Evolutionary conservation across 2,797 vertebrate genomes (phyloP), one percentile per base, ranked within the genome.

Genomic region (Chiloscyllium punctatum): DNA sequence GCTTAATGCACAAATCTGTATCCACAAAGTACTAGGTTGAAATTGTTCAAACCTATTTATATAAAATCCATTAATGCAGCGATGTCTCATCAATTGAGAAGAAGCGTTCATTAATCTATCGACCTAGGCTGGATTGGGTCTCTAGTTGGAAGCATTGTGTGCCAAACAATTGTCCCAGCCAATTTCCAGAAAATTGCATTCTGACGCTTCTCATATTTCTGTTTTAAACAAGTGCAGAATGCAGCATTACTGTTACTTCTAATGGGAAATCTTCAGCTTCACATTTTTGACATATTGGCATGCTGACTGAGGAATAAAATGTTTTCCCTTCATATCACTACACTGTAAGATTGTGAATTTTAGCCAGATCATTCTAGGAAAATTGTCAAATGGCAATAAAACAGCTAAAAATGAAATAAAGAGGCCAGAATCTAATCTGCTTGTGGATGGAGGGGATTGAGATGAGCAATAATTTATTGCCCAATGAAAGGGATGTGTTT

Each of bases 21-120:
- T 9, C 69, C 62, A 69, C n/a, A 92, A 37, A 42, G 18, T 7
- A 66, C 62, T 11, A 27, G 62, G 66, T 92, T 69, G n/a, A 92
- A 92, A 23, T 42, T 92, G 33, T 92, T 62, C n/a, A 92, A 92
- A 92, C 18, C 30, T 66, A 66, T 91, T 91, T 91, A 37, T 69
- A 69, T 68, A 68, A 69, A 92, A 33, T 30, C 30, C 53, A 90
- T 90, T 62, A 62, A 62, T n/a, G 27, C 62, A 62, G 87, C n/a
- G 27, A 11, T 15, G 13, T 90, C 53, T 62, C 37, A 8, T 53
- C 15, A n/a, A 25, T 68, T 23, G 21, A 69, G 42, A 42, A 66
- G 37, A 69, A 23, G 37, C 37, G 69, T 92, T 92, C 11, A 69
- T 68, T 51, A 37, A 79, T 79, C 0, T 37, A 66, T 69, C 21